Base-by-base conservation (phyloP, 2,888 invertebrate species). In the Sinodicranocentrus sp. region DNA sequence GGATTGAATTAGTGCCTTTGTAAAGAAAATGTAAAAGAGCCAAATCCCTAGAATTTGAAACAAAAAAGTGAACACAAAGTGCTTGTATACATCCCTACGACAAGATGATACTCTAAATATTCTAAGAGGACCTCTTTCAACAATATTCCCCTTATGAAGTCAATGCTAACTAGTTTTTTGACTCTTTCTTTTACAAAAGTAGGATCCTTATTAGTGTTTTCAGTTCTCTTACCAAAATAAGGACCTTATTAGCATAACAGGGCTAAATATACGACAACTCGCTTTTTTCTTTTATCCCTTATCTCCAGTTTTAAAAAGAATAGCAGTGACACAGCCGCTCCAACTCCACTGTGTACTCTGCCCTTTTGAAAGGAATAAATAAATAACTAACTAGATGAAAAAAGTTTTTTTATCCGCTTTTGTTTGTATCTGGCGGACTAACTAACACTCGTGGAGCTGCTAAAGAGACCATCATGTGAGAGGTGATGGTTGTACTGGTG, bases 341-440 rank as follows among this genome's bases (percentile, higher is more conserved):
- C 25, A 10, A 25, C 33, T 33, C 10, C 63, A 6, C 10, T 21
- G 25, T 57, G 10, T 43, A n/a, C 21, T 15, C 23, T 65, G n/a
- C 13, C 19, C 19, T 65, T 57, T 25, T 54, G 52, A 75, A 75
- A 52, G 39, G 39, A 19, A 54, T 54, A 67, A 76, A 33, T 19
- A 54, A 54, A 67, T 67, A 52, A 28, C 25, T 39, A 76, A 76
- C 26, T 67, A 67, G 65, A 76, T 76, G 76, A 76, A 67, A 76
- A 76, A 76, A 76, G 54, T 67, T 67, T 65, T 25, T 72, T 72
- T 25, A 67, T 19, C 33, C 19, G 23, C 21, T 23, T 57, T 39
- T 63, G n/a, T 63, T 63, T 39, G 13, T 8, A 17, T 28, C 39
- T 17, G 15, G 2, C 10, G 6, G 43, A 17, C 44, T 19, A 17